phyloP scores from a whole-genome alignment of 2,888 invertebrate species.

The Agrochola macilenta region DNA sequence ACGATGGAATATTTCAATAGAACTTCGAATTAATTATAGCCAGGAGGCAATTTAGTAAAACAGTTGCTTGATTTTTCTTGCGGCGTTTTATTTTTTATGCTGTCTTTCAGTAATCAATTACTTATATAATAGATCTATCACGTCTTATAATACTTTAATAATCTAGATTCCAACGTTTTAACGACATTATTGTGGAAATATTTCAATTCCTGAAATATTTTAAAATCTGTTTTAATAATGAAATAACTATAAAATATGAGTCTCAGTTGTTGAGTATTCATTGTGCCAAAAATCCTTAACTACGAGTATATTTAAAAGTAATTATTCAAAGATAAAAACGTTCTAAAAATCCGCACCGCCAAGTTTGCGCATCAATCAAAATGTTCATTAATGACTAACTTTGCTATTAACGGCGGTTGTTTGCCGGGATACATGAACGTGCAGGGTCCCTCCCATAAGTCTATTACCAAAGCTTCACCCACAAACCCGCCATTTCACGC shows the following conservation, averaged over 20 bases:
- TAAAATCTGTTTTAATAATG: neutral
- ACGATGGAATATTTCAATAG: constrained; percentile 30
- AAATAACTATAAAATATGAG: neutral
- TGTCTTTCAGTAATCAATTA: neutral
- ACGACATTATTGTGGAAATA: neutral
- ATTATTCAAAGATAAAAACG: constrained; percentile 17
- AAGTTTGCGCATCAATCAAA: constrained; percentile 60
- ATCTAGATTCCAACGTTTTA: neutral
- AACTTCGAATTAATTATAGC: constrained; percentile 12
- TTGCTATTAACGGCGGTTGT: constrained; percentile 63
- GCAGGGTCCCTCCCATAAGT: constrained; percentile 65
- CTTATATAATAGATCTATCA: neutral
- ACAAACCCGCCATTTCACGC: constrained; percentile 73
- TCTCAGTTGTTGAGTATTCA: neutral
- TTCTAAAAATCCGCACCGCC: constrained; percentile 12
- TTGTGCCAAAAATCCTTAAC: neutral
- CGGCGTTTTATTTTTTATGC: neutral
- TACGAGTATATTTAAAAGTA: neutral
- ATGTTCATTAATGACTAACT: constrained; percentile 60
- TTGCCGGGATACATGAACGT: constrained; percentile 62
- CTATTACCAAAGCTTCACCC: constrained; percentile 68
- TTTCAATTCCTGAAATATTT: neutral
- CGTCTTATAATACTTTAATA: neutral
- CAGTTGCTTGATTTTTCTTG: neutral
- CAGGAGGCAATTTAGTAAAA: constrained; percentile 12